Base-by-base conservation (phyloP, 2,888 invertebrate species). In the Epsilonema sp. region DNA sequence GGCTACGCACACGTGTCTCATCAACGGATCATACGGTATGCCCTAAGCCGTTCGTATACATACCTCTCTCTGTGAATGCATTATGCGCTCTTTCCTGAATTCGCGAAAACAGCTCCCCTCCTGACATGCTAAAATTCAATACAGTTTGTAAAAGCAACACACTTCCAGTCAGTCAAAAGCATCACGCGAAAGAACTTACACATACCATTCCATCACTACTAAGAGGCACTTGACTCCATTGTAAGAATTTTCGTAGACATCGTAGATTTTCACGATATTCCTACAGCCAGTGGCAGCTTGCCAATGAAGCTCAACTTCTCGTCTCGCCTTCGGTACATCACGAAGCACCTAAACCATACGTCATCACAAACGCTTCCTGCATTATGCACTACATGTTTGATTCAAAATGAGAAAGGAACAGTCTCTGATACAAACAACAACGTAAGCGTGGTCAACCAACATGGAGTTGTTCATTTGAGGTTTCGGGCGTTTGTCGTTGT, bases 181-280 rank as follows among this genome's bases (percentile, higher is more conserved):
- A n/a, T n/a, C n/a, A n/a, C n/a, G n/a, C n/a, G 26, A 19, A 43
- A 8, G 25, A 26, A 26, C 2, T 2, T 3, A 16, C 25, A 51
- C 61, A 57, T 68, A 82, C 82, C 90, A 89, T 75, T 97, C 97
- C 94, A 97, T 97, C n/a, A 97, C 81, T 36, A 97, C 86, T 5
- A 97, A 74, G 2, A 97, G 74, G 69, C 92, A 94, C 58, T 82
- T 79, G 56, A 82, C 80, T 11, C 81, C 82, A 52, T 80, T 79
- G 63, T 90, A 89, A n/a, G 80, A 76, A 70, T 97, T 97, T 70
- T 92, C 90, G 68, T 89, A 97, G 24, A 94, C 87, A 70, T 94
- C 90, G 55, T 78, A 74, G 37, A 82, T 78, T 67, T 82, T 80
- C 5, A 97, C 97, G 60, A 97, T 89, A 64, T 94, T 81, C 55